phyloP scores from a whole-genome alignment of 2,797 vertebrate genomes.

The Alca torda region DNA sequence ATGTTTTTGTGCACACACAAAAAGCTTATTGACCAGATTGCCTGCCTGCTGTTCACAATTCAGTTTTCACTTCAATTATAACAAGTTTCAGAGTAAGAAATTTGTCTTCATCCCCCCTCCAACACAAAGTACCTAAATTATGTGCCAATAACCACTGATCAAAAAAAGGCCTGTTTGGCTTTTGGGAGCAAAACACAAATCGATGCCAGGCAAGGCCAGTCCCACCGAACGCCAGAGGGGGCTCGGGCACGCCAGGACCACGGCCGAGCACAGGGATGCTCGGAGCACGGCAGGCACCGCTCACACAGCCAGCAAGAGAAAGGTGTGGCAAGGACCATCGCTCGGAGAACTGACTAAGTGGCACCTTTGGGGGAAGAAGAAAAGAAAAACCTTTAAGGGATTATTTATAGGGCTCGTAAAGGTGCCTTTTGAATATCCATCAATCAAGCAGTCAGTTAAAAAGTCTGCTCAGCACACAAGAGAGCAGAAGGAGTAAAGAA shows the following conservation, averaged over 20 bases:
- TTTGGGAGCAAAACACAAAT: neutral
- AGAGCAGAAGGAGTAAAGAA: neutral
- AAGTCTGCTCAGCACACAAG: conserved; percentile 28
- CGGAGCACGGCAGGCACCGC: neutral
- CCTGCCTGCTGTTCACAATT: neutral
- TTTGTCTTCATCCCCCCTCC: neutral
- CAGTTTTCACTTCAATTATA: neutral
- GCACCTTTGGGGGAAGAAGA: neutral
- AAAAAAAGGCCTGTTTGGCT: neutral
- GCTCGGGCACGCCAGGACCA: neutral
- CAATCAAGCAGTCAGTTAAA: conserved; percentile 37
- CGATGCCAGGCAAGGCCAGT: neutral
- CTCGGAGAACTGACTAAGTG: neutral
- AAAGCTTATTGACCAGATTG: neutral
- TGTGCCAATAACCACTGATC: neutral
- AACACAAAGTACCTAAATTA: neutral
- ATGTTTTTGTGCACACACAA: neutral
- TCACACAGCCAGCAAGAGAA: neutral
- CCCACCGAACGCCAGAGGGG: neutral
- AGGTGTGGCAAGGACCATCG: neutral
- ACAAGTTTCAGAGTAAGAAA: neutral
- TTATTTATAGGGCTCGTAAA: conserved; percentile 38
- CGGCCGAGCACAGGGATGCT: neutral
- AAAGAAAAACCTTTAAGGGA: neutral
- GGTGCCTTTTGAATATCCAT: conserved; percentile 42